Base-by-base conservation (phyloP, 2,888 invertebrate genomes). In the Acronicta alni region DNA sequence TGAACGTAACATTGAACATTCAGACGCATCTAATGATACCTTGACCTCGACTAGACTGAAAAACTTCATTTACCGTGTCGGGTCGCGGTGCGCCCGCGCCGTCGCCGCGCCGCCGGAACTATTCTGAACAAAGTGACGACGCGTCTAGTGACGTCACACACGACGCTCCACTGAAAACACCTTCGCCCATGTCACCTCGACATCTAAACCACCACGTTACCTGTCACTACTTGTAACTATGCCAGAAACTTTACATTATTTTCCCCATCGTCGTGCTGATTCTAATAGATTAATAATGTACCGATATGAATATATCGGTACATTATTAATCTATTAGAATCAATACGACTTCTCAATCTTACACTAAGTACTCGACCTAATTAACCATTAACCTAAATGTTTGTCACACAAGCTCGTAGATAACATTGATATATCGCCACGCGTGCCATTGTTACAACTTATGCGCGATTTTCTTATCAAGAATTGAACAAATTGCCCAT, bases 381-480 rank as follows among this genome's bases (percentile, higher is more conserved):
- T 90, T 91, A 88, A 83, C 84, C 79, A 85, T 86, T 90, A 89
- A 89, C 90, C 89, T 84, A 91, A 80, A 87, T 90, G 80, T 81
- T 80, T 77, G 81, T 82, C 83, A 84, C 79, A 85, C 82, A 75
- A 66, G 62, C 58, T 57, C 32, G 43, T 61, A 83, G 90, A 91
- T 90, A 89, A 89, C 84, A 83, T 80, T 83, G 84, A 88, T 88
- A 78, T 67, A 86, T 74, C 78, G 59, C 55, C 64, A 69, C 70
- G 32, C 65, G 72, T 72, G 79, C 82, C 75, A 87, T 89, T 90
- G 87, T 88, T 84, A 87, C 78, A 84, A 67, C 61, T 72, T 72
- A 80, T 83, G 77, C 80, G 83, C 82, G 62, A 82, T 83, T 81
- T 76, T 77, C 80, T 85, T 88, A 87, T 75, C 77, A 65, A 54